Evolutionary conservation across 2,113 vertebrate genomes (phyloP).

Genomic region (Puma concolor): DNA sequence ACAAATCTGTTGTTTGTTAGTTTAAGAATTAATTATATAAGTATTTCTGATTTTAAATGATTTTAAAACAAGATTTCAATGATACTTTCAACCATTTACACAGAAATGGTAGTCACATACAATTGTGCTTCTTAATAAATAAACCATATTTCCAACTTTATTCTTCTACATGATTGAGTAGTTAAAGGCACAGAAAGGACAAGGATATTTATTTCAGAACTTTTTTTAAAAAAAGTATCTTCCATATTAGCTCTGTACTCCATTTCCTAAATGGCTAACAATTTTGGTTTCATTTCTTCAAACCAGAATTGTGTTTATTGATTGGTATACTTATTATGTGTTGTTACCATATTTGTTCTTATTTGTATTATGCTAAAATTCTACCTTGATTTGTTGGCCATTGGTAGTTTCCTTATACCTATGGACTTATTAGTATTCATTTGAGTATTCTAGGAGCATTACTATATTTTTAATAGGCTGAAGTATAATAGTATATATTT

Average conservation of each 20-base stretch:
- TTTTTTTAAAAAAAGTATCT: not conserved
- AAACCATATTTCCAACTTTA: not conserved
- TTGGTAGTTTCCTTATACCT: not conserved
- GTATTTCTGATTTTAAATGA: not conserved
- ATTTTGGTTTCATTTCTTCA: not conserved
- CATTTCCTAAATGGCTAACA: not conserved
- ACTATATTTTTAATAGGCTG: not conserved
- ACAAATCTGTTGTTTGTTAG: not conserved
- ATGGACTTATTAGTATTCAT: not conserved
- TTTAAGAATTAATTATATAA: conserved; percentile 1
- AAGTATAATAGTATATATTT: not conserved
- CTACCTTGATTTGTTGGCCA: not conserved
- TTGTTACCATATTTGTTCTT: not conserved
- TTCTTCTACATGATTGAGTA: not conserved
- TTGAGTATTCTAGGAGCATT: not conserved
- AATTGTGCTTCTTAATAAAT: not conserved
- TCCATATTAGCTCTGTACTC: not conserved
- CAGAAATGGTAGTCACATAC: not conserved
- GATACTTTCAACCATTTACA: not conserved
- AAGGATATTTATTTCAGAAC: not conserved
- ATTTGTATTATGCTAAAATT: not conserved
- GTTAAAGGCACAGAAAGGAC: not conserved
- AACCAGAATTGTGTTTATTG: not conserved
- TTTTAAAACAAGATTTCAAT: not conserved
- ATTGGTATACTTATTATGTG: not conserved